Base-by-base conservation (phyloP, 2,888 invertebrate genomes). In the Xylophagus ater region DNA sequence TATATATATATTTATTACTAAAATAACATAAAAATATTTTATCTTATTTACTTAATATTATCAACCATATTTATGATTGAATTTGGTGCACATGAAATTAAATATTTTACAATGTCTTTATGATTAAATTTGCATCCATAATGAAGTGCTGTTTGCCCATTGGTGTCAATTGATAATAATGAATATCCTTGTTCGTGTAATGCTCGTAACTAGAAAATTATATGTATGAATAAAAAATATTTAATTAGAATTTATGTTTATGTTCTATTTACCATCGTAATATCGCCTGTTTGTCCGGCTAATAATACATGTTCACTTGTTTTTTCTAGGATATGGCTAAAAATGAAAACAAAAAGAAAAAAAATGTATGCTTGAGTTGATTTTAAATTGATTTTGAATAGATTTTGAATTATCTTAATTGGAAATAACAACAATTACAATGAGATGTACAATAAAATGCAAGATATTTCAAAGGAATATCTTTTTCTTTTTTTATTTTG, bases 81-180 rank as follows among this genome's bases (percentile, higher is more conserved):
- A 37, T 81, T 72, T 8, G 92, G 88, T 15, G 88, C 88, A 62
- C 79, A 78, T 39, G 86, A 81, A 45, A 93, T 78, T 49, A 93
- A 72, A 62, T 87, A 93, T 65, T 84, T 81, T 43, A 93, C 81
- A 49, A 93, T 80, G 56, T 90, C 86, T 59, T 83, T 86, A 68
- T 90, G 82, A 33, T 92, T 92, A 60, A 83, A 81, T 46, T 84
- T 74, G 39, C 88, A 81, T 23, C 88, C 89, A 52, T 88, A 76
- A 66, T 94, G 94, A 48, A 94, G 71, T 37, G 89, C 84, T 21
- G 92, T 92, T 68, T 90, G 88, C 12, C 93, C 93, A 48, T 69
- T 74, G 37, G 78, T 71, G 63, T 90, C 88, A 58, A 81, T 83
- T 46, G 86, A 82, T 51, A 85, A 69, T 43, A 90, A 68, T 34